Evolutionary conservation across 2,888 invertebrate species (phyloP).

Genomic region (Boloria euphrosyne): DNA sequence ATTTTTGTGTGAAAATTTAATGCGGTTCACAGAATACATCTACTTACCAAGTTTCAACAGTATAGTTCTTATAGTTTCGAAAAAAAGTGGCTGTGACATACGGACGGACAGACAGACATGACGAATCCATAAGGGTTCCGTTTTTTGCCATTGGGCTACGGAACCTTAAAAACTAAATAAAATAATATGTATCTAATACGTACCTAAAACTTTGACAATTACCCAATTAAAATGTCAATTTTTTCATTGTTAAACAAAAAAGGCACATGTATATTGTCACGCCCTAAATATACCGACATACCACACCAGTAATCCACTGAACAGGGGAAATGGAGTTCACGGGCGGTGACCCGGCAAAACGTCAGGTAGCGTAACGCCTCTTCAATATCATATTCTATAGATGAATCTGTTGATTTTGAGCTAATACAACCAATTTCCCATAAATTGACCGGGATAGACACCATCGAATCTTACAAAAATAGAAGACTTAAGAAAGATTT

Average conservation of each 20-base stretch:
- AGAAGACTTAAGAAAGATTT: conserved; percentile 14
- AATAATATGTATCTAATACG: too few relatives aligned
- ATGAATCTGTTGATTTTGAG: conserved; percentile 34
- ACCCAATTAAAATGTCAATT: conserved; percentile 13
- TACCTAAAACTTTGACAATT: too few relatives aligned
- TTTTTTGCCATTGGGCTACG: too few relatives aligned
- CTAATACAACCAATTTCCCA: background rate
- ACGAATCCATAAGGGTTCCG: too few relatives aligned
- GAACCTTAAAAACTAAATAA: too few relatives aligned
- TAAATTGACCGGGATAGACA: background rate
- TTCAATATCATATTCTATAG: conserved; percentile 33
- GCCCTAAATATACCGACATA: conserved; percentile 59
- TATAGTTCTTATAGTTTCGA: too few relatives aligned
- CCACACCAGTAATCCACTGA: conserved; percentile 47
- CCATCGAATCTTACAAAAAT: background rate
- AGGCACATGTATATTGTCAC: conserved; percentile 46
- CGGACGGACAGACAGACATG: too few relatives aligned
- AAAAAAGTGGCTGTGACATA: too few relatives aligned
- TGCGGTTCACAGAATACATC: too few relatives aligned
- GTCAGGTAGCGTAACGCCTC: conserved; percentile 58
- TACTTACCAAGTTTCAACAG: too few relatives aligned
- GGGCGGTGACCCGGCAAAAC: conserved; percentile 71
- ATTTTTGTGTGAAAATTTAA: too few relatives aligned
- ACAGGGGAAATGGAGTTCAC: conserved; percentile 75
- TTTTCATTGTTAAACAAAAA: conserved; percentile 29